These are phyloP conservation scores for Zaprionus ghesquierei DNA, from an alignment of 1,140 invertebrate genomes.

Conservation along the genomic window DNA sequence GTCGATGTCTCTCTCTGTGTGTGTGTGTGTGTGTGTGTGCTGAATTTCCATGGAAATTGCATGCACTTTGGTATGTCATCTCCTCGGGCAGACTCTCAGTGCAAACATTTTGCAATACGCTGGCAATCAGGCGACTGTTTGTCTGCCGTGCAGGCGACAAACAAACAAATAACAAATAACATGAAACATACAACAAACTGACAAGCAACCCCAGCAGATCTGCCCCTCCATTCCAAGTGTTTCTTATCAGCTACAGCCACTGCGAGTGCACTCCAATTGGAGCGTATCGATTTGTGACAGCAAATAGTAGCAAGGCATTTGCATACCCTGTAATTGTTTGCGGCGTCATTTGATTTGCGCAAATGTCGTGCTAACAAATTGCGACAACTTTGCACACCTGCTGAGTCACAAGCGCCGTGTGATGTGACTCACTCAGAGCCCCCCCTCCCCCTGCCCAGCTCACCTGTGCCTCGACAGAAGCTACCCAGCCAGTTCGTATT, in stretches of 20 bases:
- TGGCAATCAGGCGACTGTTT: slow-evolving; percentile 40
- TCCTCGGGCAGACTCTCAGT: neutral
- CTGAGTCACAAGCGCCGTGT: slow-evolving; percentile 17
- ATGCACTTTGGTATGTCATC: neutral
- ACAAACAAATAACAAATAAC: slow-evolving; percentile 22
- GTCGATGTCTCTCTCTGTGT: too few species aligned
- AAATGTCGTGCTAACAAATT: slow-evolving; percentile 2
- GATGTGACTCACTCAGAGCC: neutral
- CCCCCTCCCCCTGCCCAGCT: neutral
- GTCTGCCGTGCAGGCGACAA: slow-evolving; percentile 25
- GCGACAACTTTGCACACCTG: slow-evolving; percentile 1
- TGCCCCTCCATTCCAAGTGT: too few species aligned
- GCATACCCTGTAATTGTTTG: slow-evolving; percentile 3
- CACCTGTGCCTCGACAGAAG: neutral
- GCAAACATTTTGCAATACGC: slow-evolving; percentile 35
- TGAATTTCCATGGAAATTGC: neutral
- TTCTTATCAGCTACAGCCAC: slow-evolving; percentile 26
- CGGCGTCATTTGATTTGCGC: slow-evolving; percentile 12
- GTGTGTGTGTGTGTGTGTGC: neutral
- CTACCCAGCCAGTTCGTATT: neutral
- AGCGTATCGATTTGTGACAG: slow-evolving; percentile 15
- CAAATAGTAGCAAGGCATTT: slow-evolving; percentile 6
- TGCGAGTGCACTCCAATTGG: neutral
- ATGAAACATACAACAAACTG: slow-evolving; percentile 5
- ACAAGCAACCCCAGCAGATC: too few species aligned